Base-by-base conservation (phyloP, 53 echinoderm and acorn worm genomes). In the Luidia sarsii region DNA sequence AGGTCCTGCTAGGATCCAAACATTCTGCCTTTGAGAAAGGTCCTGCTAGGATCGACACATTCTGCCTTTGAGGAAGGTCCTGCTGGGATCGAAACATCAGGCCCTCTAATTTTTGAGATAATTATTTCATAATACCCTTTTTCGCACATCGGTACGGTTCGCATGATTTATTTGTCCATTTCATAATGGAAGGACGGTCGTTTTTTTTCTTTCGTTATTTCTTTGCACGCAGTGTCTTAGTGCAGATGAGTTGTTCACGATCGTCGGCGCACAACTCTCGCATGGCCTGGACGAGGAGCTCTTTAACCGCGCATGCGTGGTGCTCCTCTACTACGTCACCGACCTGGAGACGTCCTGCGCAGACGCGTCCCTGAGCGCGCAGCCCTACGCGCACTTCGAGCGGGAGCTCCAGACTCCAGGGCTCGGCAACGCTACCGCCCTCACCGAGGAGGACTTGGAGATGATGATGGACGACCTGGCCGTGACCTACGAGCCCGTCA, bases 361-460 rank as follows among this genome's bases (percentile, higher is more conserved):
- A n/a, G 63, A 83, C 30, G 59, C 38, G 9, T 14, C 16, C 33
- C 18, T 70, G 14, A 5, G 37, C 10, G 22, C 46, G 22, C 39
- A 73, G 72, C 5, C 59, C 37, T 54, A 52, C 37, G 39, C 13
- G 7, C 50, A 50, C 61, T 59, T 50, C 7, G 37, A 19, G 56
- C 63, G 14, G 36, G 64, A 73, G 53, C 9, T 51, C 9, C 34
- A 14, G 52, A 41, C 60, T 34, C 35, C 9, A 39, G 33, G 53
- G 48, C 5, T 4, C 5, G 64, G 50, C 51, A 25, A 18, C 52
- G 18, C 43, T 64, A 25, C 14, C 37, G 57, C 59, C 3, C 32
- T 90, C 24, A 13, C 90, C 1, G 92, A 92, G 37, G 77, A 81
- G 4, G 95, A 92, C 25, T 52, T 95, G 5, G 92, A 92, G 35